Percentiles rank a stretch among this genome's conserved stretches.
Conservation (phyloP, 2,113 vertebrate species). For the Antennarius striatus region DNA sequence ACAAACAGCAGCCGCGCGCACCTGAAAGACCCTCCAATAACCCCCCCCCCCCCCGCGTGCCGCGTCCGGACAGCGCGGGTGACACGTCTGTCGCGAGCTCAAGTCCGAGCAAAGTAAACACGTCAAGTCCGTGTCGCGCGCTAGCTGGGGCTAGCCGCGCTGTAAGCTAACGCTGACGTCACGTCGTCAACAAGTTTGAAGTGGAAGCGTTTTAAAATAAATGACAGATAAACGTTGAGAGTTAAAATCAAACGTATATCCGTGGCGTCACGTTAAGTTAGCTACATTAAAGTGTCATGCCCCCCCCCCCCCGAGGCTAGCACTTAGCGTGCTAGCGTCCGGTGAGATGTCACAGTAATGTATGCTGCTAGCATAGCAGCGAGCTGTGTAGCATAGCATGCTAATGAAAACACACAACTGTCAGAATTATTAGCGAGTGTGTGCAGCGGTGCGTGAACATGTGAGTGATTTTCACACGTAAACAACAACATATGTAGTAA, state of each 20-base stretch:
- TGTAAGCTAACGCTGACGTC: slow-evolving; percentile 43
- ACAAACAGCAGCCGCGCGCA: background rate
- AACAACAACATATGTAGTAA: background rate
- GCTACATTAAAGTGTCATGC: no score
- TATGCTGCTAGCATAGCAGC: slow-evolving; percentile 30
- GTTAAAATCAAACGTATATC: fast-evolving
- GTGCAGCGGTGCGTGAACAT: no score
- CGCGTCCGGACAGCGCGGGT: background rate
- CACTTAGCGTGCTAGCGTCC: background rate
- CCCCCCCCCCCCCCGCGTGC: no score
- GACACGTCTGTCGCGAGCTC: slow-evolving; percentile 14
- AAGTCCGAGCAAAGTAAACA: slow-evolving; percentile 10
- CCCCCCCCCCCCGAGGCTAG: no score
- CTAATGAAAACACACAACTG: slow-evolving; percentile 32
- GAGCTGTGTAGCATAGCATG: slow-evolving; percentile 49
- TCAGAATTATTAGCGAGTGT: no score
- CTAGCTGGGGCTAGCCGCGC: slow-evolving; percentile 53
- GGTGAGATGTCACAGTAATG: slow-evolving; percentile 4
- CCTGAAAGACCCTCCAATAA: slow-evolving; percentile 1
- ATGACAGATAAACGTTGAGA: fast-evolving
- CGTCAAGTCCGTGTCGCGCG: slow-evolving; percentile 23
- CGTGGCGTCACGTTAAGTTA: background rate
- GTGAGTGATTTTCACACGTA: no score
- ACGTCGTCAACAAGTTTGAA: slow-evolving; percentile 50
- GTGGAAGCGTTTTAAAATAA: background rate